Evolutionary conservation across 2,113 vertebrate species (phyloP).

Genomic region (Amphiprion ocellaris): DNA sequence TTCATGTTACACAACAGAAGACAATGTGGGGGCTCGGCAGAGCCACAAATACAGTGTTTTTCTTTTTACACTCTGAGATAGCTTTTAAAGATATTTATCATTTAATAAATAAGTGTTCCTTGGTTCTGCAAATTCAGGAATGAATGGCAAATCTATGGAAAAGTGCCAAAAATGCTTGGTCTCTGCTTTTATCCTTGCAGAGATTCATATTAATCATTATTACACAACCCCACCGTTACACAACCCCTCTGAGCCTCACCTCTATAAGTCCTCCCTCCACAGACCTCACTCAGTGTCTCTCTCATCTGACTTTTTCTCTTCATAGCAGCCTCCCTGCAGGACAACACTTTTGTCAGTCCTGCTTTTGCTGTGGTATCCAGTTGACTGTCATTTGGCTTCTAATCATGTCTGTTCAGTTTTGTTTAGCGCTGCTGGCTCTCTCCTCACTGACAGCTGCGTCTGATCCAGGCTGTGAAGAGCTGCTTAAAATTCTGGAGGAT

Average conservation of each 20-base stretch:
- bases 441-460: conserved; percentile 44
- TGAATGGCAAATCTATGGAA: no score
- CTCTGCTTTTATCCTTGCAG: no score
- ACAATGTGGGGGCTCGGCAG: no score
- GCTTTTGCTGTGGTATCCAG: not conserved
- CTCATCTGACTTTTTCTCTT: not conserved
- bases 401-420: conserved; percentile 50
- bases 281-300: not conserved
- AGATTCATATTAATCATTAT: not conserved
- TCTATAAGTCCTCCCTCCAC: not conserved
- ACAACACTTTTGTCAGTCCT: not conserved
- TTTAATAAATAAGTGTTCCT: no score
- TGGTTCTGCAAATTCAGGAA: no score
- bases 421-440: conserved; percentile 52
- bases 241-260: not conserved
- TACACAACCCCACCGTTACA: not conserved
- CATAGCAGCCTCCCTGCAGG: not conserved
- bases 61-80: no score
- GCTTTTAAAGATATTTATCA: no score
- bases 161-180: no score
- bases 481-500: conserved; percentile 48
- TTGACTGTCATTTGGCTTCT: not conserved
- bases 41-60: no score
- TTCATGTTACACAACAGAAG: not conserved
- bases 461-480: conserved; percentile 51